These are phyloP conservation scores for Ornithorhynchus anatinus DNA, from an alignment of 2,113 vertebrate species.

Conservation along the genomic window DNA sequence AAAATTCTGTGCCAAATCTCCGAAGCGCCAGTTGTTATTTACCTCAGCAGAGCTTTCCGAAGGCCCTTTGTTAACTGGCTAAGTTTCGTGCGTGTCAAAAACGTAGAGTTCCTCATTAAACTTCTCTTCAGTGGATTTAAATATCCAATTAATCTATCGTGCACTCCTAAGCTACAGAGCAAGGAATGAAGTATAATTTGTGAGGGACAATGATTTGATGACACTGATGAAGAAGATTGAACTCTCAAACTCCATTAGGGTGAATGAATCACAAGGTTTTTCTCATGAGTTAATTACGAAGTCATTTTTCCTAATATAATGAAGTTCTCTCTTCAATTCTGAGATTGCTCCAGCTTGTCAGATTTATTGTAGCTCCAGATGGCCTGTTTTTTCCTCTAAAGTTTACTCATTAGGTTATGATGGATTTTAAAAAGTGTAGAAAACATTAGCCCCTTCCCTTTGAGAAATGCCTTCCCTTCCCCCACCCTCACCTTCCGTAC, in stretches of 20 bases:
- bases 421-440: background rate
- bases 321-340: slow-evolving; percentile 41
- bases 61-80: background rate
- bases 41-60: background rate
- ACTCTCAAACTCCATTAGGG: slow-evolving; percentile 27
- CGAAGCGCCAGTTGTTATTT: background rate
- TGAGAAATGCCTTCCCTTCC: background rate
- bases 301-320: slow-evolving; percentile 38
- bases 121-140: background rate
- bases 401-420: background rate
- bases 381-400: background rate
- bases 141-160: background rate
- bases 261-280: slow-evolving; percentile 44
- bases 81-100: background rate
- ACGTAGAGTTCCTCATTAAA: slow-evolving; percentile 3
- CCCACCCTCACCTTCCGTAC: no score
- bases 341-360: slow-evolving; percentile 13
- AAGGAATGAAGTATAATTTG: slow-evolving; percentile 14
- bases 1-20: background rate
- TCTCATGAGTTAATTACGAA: slow-evolving; percentile 49
- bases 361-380: slow-evolving; percentile 27
- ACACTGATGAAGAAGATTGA: slow-evolving; percentile 25
- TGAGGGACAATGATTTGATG: slow-evolving; percentile 29
- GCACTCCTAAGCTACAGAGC: background rate
- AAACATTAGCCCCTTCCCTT: background rate